These are phyloP conservation scores for Lindbergichthys nudifrons DNA, from an alignment of 2,797 vertebrate species.

Conservation along the genomic window DNA sequence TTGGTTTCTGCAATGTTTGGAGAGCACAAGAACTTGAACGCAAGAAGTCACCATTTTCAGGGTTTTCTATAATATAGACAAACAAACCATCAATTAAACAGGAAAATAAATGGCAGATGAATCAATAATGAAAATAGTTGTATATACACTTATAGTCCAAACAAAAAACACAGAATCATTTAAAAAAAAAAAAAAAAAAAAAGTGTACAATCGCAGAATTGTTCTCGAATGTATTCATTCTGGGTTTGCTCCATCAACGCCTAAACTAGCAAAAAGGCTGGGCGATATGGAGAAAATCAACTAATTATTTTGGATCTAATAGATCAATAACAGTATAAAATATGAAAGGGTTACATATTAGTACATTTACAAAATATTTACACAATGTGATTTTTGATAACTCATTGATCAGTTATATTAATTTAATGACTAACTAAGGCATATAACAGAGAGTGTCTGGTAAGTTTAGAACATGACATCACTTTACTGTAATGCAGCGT, in stretches of 20 bases:
- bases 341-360: too few relatives aligned
- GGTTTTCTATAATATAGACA: background rate
- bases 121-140: background rate
- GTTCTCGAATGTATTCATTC: background rate
- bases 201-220: background rate
- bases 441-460: too few relatives aligned
- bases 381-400: background rate
- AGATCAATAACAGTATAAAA: too few relatives aligned
- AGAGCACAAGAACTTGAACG: background rate
- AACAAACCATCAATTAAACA: background rate
- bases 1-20: background rate
- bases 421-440: too few relatives aligned
- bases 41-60: background rate
- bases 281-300: too few relatives aligned
- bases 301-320: too few relatives aligned
- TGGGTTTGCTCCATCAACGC: background rate
- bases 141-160: background rate
- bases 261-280: background rate
- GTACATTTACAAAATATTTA: too few relatives aligned
- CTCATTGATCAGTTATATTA: too few relatives aligned
- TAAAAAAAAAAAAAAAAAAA: rapidly evolving
- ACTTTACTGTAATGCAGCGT: too few relatives aligned
- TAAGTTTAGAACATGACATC: too few relatives aligned
- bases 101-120: background rate
- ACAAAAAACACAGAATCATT: background rate